Evolutionary conservation across 1,140 invertebrate species (phyloP).

Genomic region (Lethrus apterus): DNA sequence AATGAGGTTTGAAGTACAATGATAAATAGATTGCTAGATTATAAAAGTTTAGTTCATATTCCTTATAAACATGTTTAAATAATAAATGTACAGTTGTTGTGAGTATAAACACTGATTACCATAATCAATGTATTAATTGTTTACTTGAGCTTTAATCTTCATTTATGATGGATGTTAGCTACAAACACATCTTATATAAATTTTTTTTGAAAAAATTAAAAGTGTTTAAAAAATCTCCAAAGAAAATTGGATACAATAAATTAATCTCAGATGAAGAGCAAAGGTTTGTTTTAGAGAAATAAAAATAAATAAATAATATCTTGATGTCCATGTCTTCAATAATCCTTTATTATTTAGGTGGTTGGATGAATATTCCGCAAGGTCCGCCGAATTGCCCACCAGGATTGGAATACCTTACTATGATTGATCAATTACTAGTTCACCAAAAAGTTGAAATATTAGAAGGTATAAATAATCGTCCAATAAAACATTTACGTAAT

Average conservation of each 20-base stretch:
- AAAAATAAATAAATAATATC: no score
- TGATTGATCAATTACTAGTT: constrained; percentile 80
- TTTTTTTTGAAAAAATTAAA: constrained; percentile 22
- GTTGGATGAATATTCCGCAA: constrained; percentile 72
- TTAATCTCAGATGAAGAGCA: constrained; percentile 38
- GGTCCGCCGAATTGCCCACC: constrained; percentile 73
- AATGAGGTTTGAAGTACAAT: no score
- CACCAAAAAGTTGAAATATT: constrained; percentile 82
- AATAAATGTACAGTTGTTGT: no score
- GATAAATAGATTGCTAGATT: no score
- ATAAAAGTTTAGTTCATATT: no score
- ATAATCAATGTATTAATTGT: no score
- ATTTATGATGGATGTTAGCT: no score
- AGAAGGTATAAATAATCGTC: constrained; percentile 55
- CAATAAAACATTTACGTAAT: not conserved
- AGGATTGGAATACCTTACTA: constrained; percentile 88
- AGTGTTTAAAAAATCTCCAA: constrained; percentile 32
- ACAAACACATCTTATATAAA: no score
- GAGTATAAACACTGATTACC: no score
- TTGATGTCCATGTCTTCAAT: not conserved
- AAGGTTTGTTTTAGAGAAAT: constrained; percentile 32
- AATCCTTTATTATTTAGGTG: constrained; percentile 48
- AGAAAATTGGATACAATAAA: constrained; percentile 32
- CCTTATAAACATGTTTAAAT: no score
- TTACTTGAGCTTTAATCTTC: no score